A percentile compares a stretch with the other conserved stretches of the same genome.
These are phyloP conservation scores for Steinernema khuongi DNA, from an alignment of 1,140 invertebrate genomes.

Conservation along the genomic window DNA sequence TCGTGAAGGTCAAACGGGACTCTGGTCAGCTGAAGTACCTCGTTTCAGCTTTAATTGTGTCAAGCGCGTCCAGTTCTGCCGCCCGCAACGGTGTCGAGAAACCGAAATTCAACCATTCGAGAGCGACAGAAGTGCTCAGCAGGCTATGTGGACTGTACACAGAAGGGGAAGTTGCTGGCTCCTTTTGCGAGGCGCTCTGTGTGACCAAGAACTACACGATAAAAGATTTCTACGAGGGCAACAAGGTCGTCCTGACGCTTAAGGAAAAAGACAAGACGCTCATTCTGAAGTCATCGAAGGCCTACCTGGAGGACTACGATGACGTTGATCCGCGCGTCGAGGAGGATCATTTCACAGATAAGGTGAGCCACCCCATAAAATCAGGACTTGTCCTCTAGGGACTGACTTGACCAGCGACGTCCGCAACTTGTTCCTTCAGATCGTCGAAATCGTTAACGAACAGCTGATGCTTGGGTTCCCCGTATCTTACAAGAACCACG, in stretches of 20 bases:
- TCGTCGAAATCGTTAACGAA: conserved; percentile 54
- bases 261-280: conserved; percentile 32
- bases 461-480: conserved; percentile 53
- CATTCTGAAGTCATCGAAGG: conserved; percentile 39
- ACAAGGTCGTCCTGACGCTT: conserved; percentile 49
- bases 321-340: conserved; percentile 38
- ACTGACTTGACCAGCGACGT: conserved; percentile 13
- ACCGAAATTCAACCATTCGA: conserved; percentile 29
- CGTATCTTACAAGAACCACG: conserved; percentile 43
- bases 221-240: conserved; percentile 48
- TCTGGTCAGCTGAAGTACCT: not conserved
- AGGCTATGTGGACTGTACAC: conserved; percentile 42
- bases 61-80: not conserved
- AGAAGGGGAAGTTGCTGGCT: conserved; percentile 40
- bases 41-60: not conserved
- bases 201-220: conserved; percentile 44
- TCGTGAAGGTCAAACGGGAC: not conserved
- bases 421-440: conserved; percentile 36
- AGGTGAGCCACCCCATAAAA: conserved; percentile 25
- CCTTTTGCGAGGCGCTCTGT: conserved; percentile 48
- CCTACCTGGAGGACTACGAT: conserved; percentile 40
- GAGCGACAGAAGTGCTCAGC: conserved; percentile 43
- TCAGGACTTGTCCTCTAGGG: not conserved
- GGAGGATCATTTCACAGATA: conserved; percentile 51
- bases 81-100: not conserved